Evolutionary conservation across 2,113 vertebrate genomes (phyloP), one percentile per base, ranked within the genome.

Genomic region (Caracal caracal): DNA sequence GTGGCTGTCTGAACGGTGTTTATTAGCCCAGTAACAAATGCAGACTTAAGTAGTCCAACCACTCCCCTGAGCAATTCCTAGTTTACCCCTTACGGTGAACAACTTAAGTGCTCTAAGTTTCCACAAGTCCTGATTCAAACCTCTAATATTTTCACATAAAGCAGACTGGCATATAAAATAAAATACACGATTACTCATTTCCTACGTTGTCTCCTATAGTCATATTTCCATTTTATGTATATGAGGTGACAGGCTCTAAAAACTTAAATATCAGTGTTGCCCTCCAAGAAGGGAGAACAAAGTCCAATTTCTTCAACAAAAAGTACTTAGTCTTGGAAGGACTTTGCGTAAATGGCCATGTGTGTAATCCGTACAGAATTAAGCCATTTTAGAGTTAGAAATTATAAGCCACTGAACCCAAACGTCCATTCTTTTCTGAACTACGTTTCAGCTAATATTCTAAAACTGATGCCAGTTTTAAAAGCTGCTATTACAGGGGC

Each of bases 21-120:
- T 99, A 99, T 99, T 99, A 99, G 98, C 98, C 98, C 98, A 98
- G 97, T 99, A 99, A 99, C 99, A 99, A 99, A 99, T 98, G 98
- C 97, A 99, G 99, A 98, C 98, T 94, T 97, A 96, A 97, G 97
- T 98, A 98, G 98, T 98, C 98, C 98, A 98, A 98, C 98, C 98
- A 98, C 98, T 98, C 97, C 98, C 98, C 98, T 95, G 98, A 98
- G 98, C 98, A 97, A 98, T 97, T 98, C 98, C 98, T 99, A 98
- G 92, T 98, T 98, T 98, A 98, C 97, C 93, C 98, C 98, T 98
- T 97, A 98, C 98, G 98, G 96, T 98, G 98, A 98, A 99, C 98
- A 99, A 98, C 98, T 99, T 99, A 99, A 99, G 98, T 98, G 98
- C 98, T 99, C 99, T 98, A 99, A 98, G 98, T 98, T 98, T 93